Conservation (phyloP, 2,113 vertebrate genomes). For the Urocolius indicus region DNA sequence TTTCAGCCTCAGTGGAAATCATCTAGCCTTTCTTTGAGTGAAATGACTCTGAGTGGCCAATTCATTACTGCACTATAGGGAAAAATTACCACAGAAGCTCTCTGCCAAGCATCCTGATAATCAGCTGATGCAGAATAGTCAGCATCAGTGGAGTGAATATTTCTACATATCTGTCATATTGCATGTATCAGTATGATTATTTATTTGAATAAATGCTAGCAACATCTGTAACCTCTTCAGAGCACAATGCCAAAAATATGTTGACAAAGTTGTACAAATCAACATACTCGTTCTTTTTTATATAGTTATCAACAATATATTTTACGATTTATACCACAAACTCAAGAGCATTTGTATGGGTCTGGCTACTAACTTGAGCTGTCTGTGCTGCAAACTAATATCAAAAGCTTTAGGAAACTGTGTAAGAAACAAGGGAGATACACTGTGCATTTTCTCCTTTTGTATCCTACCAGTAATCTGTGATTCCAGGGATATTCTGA, state of each 20-base stretch:
- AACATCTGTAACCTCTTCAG: background rate
- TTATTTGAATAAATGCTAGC: background rate
- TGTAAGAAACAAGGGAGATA: background rate
- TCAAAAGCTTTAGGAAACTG: background rate
- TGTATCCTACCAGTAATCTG: background rate
- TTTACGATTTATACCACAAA: background rate
- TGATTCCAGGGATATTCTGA: background rate
- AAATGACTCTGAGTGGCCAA: slow-evolving; percentile 10
- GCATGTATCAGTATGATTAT: background rate
- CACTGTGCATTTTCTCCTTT: background rate
- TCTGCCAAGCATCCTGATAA: background rate
- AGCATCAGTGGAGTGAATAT: background rate
- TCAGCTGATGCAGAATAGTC: background rate
- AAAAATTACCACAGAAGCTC: slow-evolving; percentile 1
- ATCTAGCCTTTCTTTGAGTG: background rate
- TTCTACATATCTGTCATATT: background rate
- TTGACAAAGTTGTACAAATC: background rate
- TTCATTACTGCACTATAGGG: background rate
- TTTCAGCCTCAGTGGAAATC: background rate
- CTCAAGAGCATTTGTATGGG: background rate
- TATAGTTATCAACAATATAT: background rate
- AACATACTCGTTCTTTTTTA: background rate
- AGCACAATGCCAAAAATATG: background rate
- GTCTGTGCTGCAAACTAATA: background rate
- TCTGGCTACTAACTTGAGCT: background rate